These are phyloP conservation scores for Montipora cactus DNA, from an alignment of 64 coral and sea anemone genomes.

Conservation along the genomic window DNA sequence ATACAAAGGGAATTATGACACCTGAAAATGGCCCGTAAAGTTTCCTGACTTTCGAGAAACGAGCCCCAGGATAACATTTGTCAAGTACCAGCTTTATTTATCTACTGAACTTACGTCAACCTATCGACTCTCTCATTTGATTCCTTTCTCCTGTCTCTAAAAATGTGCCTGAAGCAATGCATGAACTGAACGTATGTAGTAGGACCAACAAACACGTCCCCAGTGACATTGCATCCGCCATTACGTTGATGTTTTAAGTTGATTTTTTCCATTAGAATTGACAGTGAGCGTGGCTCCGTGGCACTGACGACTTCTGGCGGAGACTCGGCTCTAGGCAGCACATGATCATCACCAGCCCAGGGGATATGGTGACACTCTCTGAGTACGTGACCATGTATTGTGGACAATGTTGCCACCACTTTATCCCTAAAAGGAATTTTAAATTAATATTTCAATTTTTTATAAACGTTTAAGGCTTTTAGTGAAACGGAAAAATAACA, in stretches of 20 bases:
- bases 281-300: constrained; percentile 56
- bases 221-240: constrained; percentile 44
- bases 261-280: constrained; percentile 84
- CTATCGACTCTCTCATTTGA: constrained; percentile 73
- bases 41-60: too few relatives aligned
- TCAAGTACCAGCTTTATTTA: neutral
- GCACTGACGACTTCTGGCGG: constrained; percentile 25
- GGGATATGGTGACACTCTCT: constrained; percentile 95
- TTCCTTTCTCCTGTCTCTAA: constrained; percentile 84
- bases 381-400: constrained; percentile 91
- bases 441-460: neutral
- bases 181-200: constrained; percentile 91
- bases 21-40: too few relatives aligned
- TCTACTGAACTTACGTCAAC: constrained; percentile 57
- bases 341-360: constrained; percentile 75
- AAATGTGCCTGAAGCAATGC: constrained; percentile 95
- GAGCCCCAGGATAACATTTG: neutral
- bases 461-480: too few relatives aligned
- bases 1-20: too few relatives aligned
- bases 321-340: constrained; percentile 30
- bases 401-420: constrained; percentile 84
- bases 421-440: constrained; percentile 63
- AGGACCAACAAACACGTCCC: constrained; percentile 88
- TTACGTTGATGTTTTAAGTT: constrained; percentile 75
- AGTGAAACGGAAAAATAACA: too few relatives aligned